Base-by-base conservation (phyloP, 2,797 vertebrate genomes). In the Chelon auratus region DNA sequence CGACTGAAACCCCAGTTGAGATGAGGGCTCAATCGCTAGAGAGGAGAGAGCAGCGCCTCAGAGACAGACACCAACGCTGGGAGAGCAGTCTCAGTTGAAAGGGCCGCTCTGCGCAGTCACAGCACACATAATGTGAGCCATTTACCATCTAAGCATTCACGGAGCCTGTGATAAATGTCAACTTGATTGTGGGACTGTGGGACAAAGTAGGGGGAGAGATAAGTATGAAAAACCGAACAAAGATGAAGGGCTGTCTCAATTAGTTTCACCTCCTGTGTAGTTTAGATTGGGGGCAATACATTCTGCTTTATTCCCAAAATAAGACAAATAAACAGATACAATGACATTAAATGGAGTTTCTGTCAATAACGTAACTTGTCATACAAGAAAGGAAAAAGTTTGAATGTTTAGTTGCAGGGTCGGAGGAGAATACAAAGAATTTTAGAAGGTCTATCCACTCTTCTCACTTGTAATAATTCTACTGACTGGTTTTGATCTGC, bases 401-500 rank as follows among this genome's bases (percentile, higher is more conserved):
- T 18, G 0, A 50, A 50, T 61, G 57, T 75, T 73, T 30, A n/a
- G 63, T 64, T 62, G n/a, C 6, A 11, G 14, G 67, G 62, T 81
- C 62, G 71, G 52, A 60, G 17, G 39, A 67, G 73, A 80, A 76
- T 47, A 45, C 42, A 63, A 62, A 40, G 13, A 53, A 61, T 64
- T 59, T 53, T 40, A 43, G 60, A 68, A 50, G 48, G 58, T 24
- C 39, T 53, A 76, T 88, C 69, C 54, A 40, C 55, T 40, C 47
- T 20, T 57, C 64, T 78, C 68, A 40, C 61, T 50, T 72, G 48
- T 62, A 70, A 77, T 75, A 80, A 80, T 84, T 72, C 55, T 15
- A 47, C 73, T 47, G 68, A 66, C 66, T 76, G 57, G 57, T 75
- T 84, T 85, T 85, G 76, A 89, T 87, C 74, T 80, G 75, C 47